A percentile compares a stretch with the other conserved stretches of the same genome.
Conservation (phyloP, 2,113 vertebrate genomes). For the Trinectes maculatus region DNA sequence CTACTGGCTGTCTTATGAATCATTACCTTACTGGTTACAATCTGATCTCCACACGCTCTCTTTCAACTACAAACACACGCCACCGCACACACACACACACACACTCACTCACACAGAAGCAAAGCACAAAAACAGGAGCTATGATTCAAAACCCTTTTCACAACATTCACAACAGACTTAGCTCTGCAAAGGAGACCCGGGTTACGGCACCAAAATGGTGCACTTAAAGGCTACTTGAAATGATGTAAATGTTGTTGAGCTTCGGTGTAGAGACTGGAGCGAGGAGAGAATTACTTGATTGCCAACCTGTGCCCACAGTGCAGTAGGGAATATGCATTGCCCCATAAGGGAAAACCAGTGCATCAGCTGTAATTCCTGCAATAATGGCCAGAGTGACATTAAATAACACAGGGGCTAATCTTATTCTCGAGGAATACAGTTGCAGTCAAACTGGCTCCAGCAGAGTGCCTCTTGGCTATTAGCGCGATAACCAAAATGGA, state of each 20-base stretch:
- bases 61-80: constrained; percentile 35
- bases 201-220: neutral
- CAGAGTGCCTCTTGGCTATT: constrained; percentile 58
- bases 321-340: constrained; percentile 33
- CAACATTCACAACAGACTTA: neutral
- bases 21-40: constrained; percentile 71
- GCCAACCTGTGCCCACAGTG: constrained; percentile 30
- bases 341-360: constrained; percentile 48
- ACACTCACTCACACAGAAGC: neutral
- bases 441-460: constrained; percentile 59
- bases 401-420: constrained; percentile 60
- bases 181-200: neutral
- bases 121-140: neutral
- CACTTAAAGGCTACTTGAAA: constrained; percentile 21
- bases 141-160: neutral
- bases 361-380: constrained; percentile 55
- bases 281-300: constrained; percentile 34
- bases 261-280: constrained; percentile 14
- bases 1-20: constrained; percentile 70
- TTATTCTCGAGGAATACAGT: constrained; percentile 41
- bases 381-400: constrained; percentile 64
- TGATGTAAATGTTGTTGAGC: constrained; percentile 29
- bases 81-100: constrained; percentile 15
- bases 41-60: constrained; percentile 48
- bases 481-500: constrained; percentile 45